Evolutionary conservation across 2,797 vertebrate species (phyloP), one percentile per base, ranked within the genome.

Genomic region (Anguilla pacifica): DNA sequence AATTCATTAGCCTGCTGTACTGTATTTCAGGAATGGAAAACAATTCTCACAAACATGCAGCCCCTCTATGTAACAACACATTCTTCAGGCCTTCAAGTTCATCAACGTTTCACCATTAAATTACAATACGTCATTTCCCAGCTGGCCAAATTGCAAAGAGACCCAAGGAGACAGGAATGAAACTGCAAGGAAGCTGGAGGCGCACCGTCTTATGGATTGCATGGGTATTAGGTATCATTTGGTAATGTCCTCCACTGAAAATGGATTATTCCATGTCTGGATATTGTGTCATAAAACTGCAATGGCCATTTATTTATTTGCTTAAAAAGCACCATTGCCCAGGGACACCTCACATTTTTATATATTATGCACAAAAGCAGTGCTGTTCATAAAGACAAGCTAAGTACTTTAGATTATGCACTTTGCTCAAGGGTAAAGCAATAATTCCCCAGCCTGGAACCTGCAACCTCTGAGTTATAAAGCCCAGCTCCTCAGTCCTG

Each of bases 61-160:
- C 51, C 51, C 51, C 51, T 53, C 6, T 53, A 53, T 53, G 51
- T 53, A 53, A 57, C 55, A 10, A 61, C 13, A 61, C 59, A 61
- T 61, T 61, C 19, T 61, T 61, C 59, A 17, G 3, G 25, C 6
- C 64, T 6, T n/a, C 1, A 3, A 70, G 6, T n/a, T n/a, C 13
- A 15, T 11, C 3, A 57, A 15, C 59, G 3, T 19, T 17, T 61
- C 59, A 61, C 3, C 22, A 74, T 31, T 9, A 28, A 17, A 82
- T 61, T 61, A 46, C 6, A n/a, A 5, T 22, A n/a, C 2, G 46
- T 6, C 9, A 82, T 82, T 82, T 51, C 46, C 46, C 55, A 83
- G 79, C 86, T 83, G 57, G 13, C 59, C 53, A 55, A 35, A 46
- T 87, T 83, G 79, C 79, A 70, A 83, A 87, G 86, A 87, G 59